Base-by-base conservation (phyloP, 2,113 vertebrate genomes). In the Maccullochella peelii region DNA sequence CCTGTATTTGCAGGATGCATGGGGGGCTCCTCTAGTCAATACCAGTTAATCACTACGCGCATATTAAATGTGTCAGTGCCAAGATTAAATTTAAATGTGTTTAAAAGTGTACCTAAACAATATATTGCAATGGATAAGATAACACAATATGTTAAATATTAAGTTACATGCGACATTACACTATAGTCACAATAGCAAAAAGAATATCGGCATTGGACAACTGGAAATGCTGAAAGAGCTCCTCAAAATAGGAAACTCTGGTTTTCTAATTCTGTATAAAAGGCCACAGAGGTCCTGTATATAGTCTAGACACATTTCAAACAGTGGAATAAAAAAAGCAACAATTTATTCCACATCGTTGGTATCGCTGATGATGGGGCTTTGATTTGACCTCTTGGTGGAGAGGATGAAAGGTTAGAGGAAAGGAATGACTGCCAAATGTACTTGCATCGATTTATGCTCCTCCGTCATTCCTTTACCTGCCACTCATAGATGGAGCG, bases 321-420 rank as follows among this genome's bases (percentile, higher is more conserved):
- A 25, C 15, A 55, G 27, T 44, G 30, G 57, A 80, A 61, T 82
- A 63, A 27, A 49, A 44, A 42, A 77, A 70, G 44, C 65, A 75
- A 77, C 54, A 70, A 82, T 86, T 82, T 57, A 74, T 90, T 79
- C 52, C 49, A 72, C 57, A 47, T 50, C 27, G 50, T 52, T 69
- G 76, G 76, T 86, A 77, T 82, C 47, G 78, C 63, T 78, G 85
- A 87, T 85, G 87, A 87, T n/a, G 59, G 68, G 55, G 69, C 79
- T 92, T 88, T 84, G 85, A 89, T 86, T 80, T 92, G 92, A 94
- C 90, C 91, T 86, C 87, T 81, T 36, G 55, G 59, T 73, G 71
- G 72, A 85, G 80, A 80, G 84, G 86, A 90, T 85, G 80, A 91
- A 94, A 94, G 93, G 94, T 93, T 71, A 90, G 85, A 83, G 80